Evolutionary conservation across 2,797 vertebrate genomes (phyloP), one percentile per base, ranked within the genome.

Genomic region (Bucorvus abyssinicus): DNA sequence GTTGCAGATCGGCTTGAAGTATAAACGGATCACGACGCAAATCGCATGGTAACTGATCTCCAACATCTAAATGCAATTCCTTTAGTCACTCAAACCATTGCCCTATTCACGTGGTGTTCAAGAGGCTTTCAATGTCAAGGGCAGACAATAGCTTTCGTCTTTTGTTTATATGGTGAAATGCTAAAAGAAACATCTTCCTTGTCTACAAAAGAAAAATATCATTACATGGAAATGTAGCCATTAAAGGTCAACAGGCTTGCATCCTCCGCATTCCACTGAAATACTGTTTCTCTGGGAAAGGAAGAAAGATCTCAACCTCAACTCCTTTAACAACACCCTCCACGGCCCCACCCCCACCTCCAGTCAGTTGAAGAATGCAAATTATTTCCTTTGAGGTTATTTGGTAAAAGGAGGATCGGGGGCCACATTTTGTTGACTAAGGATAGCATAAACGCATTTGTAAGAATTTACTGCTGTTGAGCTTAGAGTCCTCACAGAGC

Each of bases 331-430:
- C 47, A 70, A 74, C 21, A 14, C 14, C 9, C 69, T 23, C 32
- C 6, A 0, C 5, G 12, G 38, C 38, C 38, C 38, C 38, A 40
- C 38, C 38, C 38, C 38, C 38, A 40, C 38, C 38, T 40, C 38
- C 12, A 81, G 55, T 11, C 73, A 67, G 44, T 3, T 52, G 47
- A 91, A 44, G 94, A 95, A 95, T 84, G 70, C 36, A 95, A 73
- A 95, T 92, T 80, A 91, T 94, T 96, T 96, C 80, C 89, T 95
- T 83, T 55, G 82, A 85, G 32, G 45, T 91, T 91, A 93, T 69
- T 57, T 81, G 30, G 30, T 85, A 84, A 86, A 87, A 78, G 36
- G 26, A 89, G 21, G 77, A 73, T 82, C 44, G 76, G 49, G 84
- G 59, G 56, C 81, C 63, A 86, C 47, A 82, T 79, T 75, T 81